Evolutionary conservation across 53 echinoderm and acorn worm species (phyloP).

Genomic region (Henricia sp.): DNA sequence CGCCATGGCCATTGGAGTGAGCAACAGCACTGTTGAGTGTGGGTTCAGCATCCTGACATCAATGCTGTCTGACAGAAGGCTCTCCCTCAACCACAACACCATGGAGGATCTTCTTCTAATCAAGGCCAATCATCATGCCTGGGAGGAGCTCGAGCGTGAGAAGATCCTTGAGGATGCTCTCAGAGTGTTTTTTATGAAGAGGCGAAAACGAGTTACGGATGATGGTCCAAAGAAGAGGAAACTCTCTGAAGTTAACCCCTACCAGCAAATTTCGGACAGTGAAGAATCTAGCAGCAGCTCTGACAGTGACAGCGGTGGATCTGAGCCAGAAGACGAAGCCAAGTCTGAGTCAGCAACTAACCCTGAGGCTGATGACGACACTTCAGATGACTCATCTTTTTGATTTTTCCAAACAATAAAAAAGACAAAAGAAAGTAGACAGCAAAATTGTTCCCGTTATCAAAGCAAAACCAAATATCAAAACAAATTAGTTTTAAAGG

Average conservation of each 20-base stretch:
- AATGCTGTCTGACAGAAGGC: slow-evolving; percentile 50
- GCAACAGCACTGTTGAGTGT: slow-evolving; percentile 45
- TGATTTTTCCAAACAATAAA: not conserved
- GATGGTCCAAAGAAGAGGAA: slow-evolving; percentile 9
- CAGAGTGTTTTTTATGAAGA: no score
- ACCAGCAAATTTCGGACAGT: not conserved
- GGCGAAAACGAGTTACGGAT: not conserved
- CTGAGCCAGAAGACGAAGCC: not conserved
- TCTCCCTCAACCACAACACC: slow-evolving; percentile 56
- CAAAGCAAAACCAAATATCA: no score
- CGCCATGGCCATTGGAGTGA: slow-evolving; percentile 54
- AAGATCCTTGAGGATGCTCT: slow-evolving; percentile 15
- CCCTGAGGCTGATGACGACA: not conserved
- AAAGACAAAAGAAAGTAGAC: not conserved
- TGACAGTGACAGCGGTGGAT: slow-evolving; percentile 12
- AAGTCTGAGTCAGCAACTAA: not conserved
- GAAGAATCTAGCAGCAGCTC: not conserved
- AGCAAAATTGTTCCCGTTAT: not conserved
- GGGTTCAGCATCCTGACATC: slow-evolving; percentile 39
- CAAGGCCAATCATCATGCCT: slow-evolving; percentile 52
- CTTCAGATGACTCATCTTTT: slow-evolving; percentile 6
- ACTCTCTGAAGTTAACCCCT: not conserved
- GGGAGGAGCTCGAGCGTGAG: not conserved
- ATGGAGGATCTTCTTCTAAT: slow-evolving; percentile 64
- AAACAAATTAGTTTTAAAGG: not conserved